These are phyloP conservation scores for Lasioglossum zephyrum DNA, from an alignment of 2,888 invertebrate genomes.

Conservation along the genomic window DNA sequence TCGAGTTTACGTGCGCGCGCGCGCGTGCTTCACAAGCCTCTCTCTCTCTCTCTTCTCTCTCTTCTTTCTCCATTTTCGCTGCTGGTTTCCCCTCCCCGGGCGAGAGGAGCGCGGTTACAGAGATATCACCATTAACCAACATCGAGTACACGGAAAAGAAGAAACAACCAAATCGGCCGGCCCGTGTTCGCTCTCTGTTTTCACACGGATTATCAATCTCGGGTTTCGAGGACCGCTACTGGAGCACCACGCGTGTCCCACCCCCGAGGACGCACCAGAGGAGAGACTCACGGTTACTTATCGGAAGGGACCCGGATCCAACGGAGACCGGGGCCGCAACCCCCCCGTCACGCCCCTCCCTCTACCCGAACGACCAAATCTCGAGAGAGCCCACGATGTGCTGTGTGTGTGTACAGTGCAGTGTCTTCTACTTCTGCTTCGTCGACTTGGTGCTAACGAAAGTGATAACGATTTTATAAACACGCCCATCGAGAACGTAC, in stretches of 20 bases:
- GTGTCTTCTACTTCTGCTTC: constrained; percentile 81
- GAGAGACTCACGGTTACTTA: neutral
- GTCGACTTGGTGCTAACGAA: constrained; percentile 78
- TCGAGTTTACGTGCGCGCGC: constrained; percentile 76
- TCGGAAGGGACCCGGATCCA: constrained; percentile 10
- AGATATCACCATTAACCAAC: neutral
- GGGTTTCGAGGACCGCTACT: neutral
- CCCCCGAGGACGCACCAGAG: neutral
- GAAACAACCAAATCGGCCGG: neutral
- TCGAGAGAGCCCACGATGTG: constrained; percentile 76
- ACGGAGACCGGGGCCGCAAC: neutral
- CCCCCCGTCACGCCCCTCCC: neutral
- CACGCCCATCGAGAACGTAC: constrained; percentile 43
- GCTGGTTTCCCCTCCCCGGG: constrained; percentile 30
- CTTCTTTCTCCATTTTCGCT: constrained; percentile 11
- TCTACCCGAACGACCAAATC: neutral
- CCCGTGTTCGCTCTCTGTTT: constrained; percentile 1
- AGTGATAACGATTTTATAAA: constrained; percentile 35
- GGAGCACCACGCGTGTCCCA: neutral
- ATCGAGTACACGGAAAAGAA: neutral
- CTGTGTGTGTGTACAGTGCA: constrained; percentile 83
- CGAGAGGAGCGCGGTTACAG: constrained; percentile 23
- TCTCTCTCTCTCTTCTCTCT: constrained; percentile 33
- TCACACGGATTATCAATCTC: constrained; percentile 10
- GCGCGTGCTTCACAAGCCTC: constrained; percentile 66